phyloP scores from a whole-genome alignment of 2,797 vertebrate species.

The Acanthurus leucopareius region DNA sequence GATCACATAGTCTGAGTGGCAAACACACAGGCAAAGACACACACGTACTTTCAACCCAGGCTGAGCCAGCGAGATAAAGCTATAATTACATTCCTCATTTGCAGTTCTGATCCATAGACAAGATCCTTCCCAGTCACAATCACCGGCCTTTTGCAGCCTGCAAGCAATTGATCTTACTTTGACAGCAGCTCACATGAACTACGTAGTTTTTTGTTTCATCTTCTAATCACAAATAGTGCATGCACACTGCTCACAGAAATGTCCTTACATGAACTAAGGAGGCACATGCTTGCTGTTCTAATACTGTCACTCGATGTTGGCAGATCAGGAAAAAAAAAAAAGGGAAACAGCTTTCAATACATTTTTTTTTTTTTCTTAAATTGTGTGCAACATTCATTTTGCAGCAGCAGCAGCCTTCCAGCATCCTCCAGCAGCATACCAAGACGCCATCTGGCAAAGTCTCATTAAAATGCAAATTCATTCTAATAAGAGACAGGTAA shows the following conservation, averaged over 20 bases:
- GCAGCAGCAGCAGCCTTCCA: slow-evolving; percentile 63
- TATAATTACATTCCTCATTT: slow-evolving; percentile 87
- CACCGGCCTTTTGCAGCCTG: slow-evolving; percentile 53
- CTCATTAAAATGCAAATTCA: slow-evolving; percentile 91
- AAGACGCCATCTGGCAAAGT: slow-evolving; percentile 86
- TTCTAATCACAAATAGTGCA: slow-evolving; percentile 39
- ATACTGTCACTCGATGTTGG: slow-evolving; percentile 28
- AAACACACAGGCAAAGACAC: slow-evolving; percentile 24
- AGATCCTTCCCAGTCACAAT: slow-evolving; percentile 73
- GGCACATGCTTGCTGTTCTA: slow-evolving; percentile 7
- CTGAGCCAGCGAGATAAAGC: slow-evolving; percentile 82
- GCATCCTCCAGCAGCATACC: slow-evolving; percentile 78
- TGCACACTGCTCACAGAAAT: slow-evolving; percentile 17
- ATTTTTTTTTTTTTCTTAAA: slow-evolving; percentile 41
- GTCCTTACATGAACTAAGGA: slow-evolving; percentile 5
- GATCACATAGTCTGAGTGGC: slow-evolving; percentile 55
- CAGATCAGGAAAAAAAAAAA: slow-evolving; percentile 33
- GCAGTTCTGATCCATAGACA: slow-evolving; percentile 79
- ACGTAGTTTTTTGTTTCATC: slow-evolving; percentile 20
- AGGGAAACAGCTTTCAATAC: slow-evolving; percentile 34
- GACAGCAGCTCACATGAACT: slow-evolving; percentile 51
- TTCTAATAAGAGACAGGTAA: slow-evolving; percentile 92
- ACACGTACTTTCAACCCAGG: slow-evolving; percentile 46
- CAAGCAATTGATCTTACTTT: slow-evolving; percentile 70
- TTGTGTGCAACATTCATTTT: slow-evolving; percentile 51